Conservation (phyloP, 2,888 invertebrate species). For the Erebia palarica region DNA sequence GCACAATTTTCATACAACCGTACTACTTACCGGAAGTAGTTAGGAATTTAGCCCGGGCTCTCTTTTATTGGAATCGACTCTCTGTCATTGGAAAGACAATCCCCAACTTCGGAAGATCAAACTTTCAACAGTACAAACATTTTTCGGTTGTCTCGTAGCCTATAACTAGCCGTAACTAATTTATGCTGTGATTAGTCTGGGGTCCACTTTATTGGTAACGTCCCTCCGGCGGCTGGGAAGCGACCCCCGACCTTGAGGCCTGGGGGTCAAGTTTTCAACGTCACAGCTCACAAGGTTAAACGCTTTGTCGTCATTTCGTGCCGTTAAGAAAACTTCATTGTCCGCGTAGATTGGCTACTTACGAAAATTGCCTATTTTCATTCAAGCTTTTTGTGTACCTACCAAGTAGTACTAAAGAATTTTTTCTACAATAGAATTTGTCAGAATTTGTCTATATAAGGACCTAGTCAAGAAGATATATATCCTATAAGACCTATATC, state of each 20-base stretch:
- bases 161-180: constrained; percentile 27
- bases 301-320: not conserved
- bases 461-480: no score
- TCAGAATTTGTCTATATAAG: no score
- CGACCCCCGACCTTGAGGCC: constrained; percentile 31
- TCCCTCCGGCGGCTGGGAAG: constrained; percentile 23
- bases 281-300: constrained; percentile 22
- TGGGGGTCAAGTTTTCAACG: constrained; percentile 22
- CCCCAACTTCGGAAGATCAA: no score
- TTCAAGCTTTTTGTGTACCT: not conserved
- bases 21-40: no score
- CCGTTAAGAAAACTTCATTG: not conserved
- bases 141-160: not conserved
- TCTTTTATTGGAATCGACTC: no score
- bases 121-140: no score
- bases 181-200: constrained; percentile 1
- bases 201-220: constrained; percentile 38
- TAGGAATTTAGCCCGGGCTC: no score
- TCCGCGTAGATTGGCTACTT: not conserved
- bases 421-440: no score
- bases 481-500: no score
- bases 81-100: no score
- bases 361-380: not conserved
- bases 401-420: no score
- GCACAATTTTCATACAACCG: no score